Evolutionary conservation across 2,888 invertebrate species (phyloP), one percentile per base, ranked within the genome.

Genomic region (Platycheirus albimanus): DNA sequence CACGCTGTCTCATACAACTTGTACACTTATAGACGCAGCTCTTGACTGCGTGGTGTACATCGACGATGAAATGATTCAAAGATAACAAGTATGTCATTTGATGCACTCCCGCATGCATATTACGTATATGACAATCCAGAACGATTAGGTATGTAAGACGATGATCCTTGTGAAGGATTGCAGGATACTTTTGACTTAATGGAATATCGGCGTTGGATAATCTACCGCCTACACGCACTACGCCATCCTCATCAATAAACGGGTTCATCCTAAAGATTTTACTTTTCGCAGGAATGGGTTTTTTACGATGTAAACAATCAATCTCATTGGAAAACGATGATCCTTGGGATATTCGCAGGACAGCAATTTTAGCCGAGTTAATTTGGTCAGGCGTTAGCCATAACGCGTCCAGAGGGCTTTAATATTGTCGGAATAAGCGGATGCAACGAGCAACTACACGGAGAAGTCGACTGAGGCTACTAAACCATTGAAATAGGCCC

Each of bases 211-310:
- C 72, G 13, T 86, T 85, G 3, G 69, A 38, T 5, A 84, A 33
- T 64, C 86, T 77, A 4, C 83, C 80, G 17, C 85, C n/a, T n/a
- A n/a, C n/a, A n/a, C n/a, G n/a, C 85, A 11, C 83, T 84, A 24
- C 85, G 72, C 81, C 78, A 15, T 52, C 11, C 7, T 56, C 19
- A 20, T 85, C 84, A 7, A 85, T 58, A 58, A 85, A 86, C 7
- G 85, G 84, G 19, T 33, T 24, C 38, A 86, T 47, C 2, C 41
- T 4, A 3, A 38, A 2, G 20, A 79, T 71, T 19, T 79, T 85
- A 13, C 79, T 58, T 17, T 43, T 77, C 0, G 1, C 20, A 15
- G 70, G 15, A 10, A 85, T 33, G 19, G 83, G 17, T 17, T 52
- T 33, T 0, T 17, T 11, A 13, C 24, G 49, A 13, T 13, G n/a